phyloP scores from a whole-genome alignment of 2,888 invertebrate species.

The Eumerus sabulonum region DNA sequence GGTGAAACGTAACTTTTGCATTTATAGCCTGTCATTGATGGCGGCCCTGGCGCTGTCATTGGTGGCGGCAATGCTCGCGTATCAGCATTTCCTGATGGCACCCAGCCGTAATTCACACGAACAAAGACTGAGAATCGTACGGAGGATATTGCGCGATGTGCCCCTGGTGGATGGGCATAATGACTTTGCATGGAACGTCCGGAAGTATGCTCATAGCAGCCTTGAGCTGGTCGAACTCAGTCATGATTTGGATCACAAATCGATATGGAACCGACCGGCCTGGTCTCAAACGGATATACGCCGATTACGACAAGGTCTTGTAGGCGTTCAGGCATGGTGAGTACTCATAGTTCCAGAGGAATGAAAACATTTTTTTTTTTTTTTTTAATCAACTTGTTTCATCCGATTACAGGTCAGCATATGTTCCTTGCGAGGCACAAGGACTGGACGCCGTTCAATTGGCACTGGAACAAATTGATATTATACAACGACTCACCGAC shows the following conservation, averaged over 20 bases:
- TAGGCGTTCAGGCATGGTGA: constrained; percentile 94
- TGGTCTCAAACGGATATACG: constrained; percentile 97
- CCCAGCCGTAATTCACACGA: constrained; percentile 79
- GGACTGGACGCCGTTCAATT: constrained; percentile 91
- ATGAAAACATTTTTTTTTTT: constrained; percentile 36
- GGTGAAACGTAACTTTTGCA: constrained; percentile 74
- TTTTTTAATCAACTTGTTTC: constrained; percentile 39
- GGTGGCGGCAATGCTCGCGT: constrained; percentile 76
- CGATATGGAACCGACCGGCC: constrained; percentile 91
- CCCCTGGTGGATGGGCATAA: constrained; percentile 86
- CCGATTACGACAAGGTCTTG: constrained; percentile 88
- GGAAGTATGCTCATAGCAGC: constrained; percentile 92
- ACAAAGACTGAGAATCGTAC: constrained; percentile 78
- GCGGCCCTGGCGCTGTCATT: constrained; percentile 76
- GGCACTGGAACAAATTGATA: constrained; percentile 92
- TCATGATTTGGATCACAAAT: constrained; percentile 78
- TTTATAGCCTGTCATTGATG: constrained; percentile 76
- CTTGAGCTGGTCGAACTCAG: constrained; percentile 79
- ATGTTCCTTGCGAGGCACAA: constrained; percentile 91
- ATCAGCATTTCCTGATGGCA: constrained; percentile 77
- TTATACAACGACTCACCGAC: constrained; percentile 84
- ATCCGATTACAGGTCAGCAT: constrained; percentile 82
- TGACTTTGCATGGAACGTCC: constrained; percentile 93
- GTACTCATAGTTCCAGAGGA: constrained; percentile 69
- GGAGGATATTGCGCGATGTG: constrained; percentile 77